Evolutionary conservation across 2,797 vertebrate species (phyloP).

Genomic region (Craterocephalus amniculus): DNA sequence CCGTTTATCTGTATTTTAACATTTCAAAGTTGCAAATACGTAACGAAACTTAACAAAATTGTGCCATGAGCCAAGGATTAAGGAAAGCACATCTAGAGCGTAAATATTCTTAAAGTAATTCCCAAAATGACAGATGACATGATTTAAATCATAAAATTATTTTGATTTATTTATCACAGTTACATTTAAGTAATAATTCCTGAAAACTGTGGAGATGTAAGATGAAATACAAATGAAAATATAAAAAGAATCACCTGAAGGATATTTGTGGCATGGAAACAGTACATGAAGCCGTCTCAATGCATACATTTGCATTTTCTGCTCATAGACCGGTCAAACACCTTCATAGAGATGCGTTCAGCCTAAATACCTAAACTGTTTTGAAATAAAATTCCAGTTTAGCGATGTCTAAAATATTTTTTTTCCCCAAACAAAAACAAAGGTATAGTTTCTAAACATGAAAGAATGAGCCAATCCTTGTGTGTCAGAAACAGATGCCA

Average conservation of each 20-base stretch:
- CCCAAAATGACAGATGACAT: neutral
- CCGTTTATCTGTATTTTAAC: neutral
- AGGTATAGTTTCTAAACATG: neutral
- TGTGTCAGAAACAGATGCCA: neutral
- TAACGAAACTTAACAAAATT: neutral
- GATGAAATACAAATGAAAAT: neutral
- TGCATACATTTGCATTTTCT: neutral
- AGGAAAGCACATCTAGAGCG: neutral
- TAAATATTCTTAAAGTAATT: neutral
- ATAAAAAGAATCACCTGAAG: neutral
- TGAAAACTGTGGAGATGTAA: no score
- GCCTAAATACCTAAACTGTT: neutral
- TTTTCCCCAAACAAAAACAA: neutral
- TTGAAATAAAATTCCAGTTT: neutral
- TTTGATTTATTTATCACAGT: no score
- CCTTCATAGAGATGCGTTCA: neutral
- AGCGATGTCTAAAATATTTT: neutral
- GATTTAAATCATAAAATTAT: no score
- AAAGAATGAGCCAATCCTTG: neutral
- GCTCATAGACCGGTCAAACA: neutral
- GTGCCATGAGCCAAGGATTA: neutral
- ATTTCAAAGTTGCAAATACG: neutral
- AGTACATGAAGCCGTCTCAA: neutral
- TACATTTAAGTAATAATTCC: no score
- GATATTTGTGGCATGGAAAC: neutral